Evolutionary conservation across 2,888 invertebrate genomes (phyloP).

Genomic region (Panzeria rudis): DNA sequence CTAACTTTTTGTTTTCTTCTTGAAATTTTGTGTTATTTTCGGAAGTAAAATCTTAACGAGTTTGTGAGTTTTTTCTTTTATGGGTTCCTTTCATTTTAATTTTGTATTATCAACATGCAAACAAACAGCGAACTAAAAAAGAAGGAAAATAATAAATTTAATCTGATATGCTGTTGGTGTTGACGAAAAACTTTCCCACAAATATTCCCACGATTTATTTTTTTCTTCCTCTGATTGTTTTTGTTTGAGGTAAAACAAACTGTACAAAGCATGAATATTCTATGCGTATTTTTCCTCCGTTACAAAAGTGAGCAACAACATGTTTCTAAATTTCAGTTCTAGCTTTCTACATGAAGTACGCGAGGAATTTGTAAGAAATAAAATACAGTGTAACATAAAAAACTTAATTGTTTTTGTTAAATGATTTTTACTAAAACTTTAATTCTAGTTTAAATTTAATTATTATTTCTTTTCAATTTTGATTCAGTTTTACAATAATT

Average conservation of each 20-base stretch:
- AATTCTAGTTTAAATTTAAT: no score
- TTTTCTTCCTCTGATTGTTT: constrained; percentile 15
- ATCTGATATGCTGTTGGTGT: constrained; percentile 66
- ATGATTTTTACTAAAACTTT: background rate
- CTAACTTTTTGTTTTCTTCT: constrained; percentile 38
- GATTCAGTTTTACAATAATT: no score
- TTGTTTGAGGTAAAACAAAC: constrained; percentile 41
- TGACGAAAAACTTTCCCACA: constrained; percentile 67
- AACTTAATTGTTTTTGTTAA: background rate
- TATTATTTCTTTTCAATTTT: background rate
- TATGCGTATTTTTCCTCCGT: constrained; percentile 53
- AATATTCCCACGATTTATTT: constrained; percentile 43
- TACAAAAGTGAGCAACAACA: constrained; percentile 42
- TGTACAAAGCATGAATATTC: constrained; percentile 58
- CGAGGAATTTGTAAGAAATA: background rate
- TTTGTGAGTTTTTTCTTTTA: constrained; percentile 51
- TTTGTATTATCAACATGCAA: constrained; percentile 59
- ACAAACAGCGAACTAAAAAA: constrained; percentile 26
- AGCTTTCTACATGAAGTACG: background rate
- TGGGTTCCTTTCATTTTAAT: constrained; percentile 24
- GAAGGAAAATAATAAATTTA: constrained; percentile 8
- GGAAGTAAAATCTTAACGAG: constrained; percentile 66
- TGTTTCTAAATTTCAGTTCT: constrained; percentile 23
- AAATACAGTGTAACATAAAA: background rate
- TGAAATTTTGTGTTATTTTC: constrained; percentile 53